phyloP scores from a whole-genome alignment of 1,140 invertebrate genomes.

The Aradophagus sp. region DNA sequence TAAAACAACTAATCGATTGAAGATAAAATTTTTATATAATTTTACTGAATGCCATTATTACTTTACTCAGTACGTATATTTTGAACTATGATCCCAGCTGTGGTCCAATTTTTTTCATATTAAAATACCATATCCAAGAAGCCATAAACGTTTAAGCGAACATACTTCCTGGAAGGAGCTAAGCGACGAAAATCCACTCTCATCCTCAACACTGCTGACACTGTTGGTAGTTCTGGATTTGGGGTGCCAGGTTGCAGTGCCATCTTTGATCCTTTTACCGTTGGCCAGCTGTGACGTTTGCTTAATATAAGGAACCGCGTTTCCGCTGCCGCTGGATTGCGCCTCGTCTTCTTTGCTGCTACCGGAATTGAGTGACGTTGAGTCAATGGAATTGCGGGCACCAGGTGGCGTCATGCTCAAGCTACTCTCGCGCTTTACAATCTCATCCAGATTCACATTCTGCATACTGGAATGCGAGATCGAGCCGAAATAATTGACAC shows the following conservation, averaged over 20 bases:
- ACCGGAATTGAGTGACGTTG: conserved; percentile 65
- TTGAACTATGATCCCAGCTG: too few relatives aligned
- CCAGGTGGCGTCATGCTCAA: conserved; percentile 53
- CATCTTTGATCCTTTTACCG: conserved; percentile 30
- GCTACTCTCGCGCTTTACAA: conserved; percentile 17
- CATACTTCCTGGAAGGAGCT: conserved; percentile 80
- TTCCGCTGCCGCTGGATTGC: conserved; percentile 18
- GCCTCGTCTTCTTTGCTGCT: conserved; percentile 67
- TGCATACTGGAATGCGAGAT: conserved; percentile 21
- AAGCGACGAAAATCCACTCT: conserved; percentile 88
- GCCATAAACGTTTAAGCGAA: too few relatives aligned
- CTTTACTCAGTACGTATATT: too few relatives aligned
- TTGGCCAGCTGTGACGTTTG: conserved; percentile 14
- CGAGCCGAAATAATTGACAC: conserved; percentile 20
- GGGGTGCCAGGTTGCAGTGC: conserved; percentile 24
- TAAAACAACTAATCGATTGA: too few relatives aligned
- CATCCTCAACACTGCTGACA: conserved; percentile 80
- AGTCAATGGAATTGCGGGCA: conserved; percentile 64
- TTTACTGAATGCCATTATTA: too few relatives aligned
- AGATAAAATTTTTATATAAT: too few relatives aligned
- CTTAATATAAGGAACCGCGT: conserved; percentile 21
- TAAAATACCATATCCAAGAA: too few relatives aligned
- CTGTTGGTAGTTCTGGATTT: conserved; percentile 73
- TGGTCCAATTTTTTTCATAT: too few relatives aligned
- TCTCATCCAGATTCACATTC: conserved; percentile 41